A percentile compares a stretch with the other conserved stretches of the same genome.
phyloP scores from a whole-genome alignment of 2,888 invertebrate genomes.

The Carcina quercana region DNA sequence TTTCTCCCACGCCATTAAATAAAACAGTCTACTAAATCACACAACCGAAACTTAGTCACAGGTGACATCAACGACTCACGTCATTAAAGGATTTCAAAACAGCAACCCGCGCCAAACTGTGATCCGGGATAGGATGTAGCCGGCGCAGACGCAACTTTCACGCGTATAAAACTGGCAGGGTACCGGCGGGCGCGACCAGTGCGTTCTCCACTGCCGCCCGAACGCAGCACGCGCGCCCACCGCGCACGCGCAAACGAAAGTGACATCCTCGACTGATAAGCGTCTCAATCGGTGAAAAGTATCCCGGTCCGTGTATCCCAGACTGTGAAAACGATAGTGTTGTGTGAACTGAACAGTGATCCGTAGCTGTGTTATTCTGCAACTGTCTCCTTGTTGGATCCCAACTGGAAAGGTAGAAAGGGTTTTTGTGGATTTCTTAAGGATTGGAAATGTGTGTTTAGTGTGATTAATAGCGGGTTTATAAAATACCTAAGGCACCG shows the following conservation, averaged over 20 bases:
- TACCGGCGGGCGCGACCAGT: slow-evolving; percentile 63
- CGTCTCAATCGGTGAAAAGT: too few species aligned
- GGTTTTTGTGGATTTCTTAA: slow-evolving; percentile 35
- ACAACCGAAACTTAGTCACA: slow-evolving; percentile 18
- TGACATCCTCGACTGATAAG: too few species aligned
- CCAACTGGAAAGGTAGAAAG: slow-evolving; percentile 57
- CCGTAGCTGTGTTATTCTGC: slow-evolving; percentile 68
- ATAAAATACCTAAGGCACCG: too few species aligned
- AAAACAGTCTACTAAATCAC: too few species aligned
- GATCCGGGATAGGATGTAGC: slow-evolving; percentile 62
- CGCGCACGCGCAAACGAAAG: slow-evolving; percentile 56
- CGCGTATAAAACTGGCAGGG: slow-evolving; percentile 61
- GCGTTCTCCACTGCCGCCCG: slow-evolving; percentile 35
- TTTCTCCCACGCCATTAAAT: too few species aligned
- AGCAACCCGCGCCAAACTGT: slow-evolving; percentile 37
- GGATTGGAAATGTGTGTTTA: slow-evolving; percentile 5
- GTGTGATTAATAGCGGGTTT: too few species aligned
- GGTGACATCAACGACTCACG: slow-evolving; percentile 40
- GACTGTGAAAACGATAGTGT: slow-evolving; percentile 58
- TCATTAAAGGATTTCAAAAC: slow-evolving; percentile 62
- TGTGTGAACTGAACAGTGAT: slow-evolving; percentile 62
- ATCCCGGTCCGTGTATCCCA: too few species aligned
- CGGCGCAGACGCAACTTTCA: slow-evolving; percentile 59
- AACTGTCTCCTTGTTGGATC: slow-evolving; percentile 54
- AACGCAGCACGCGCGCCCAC: slow-evolving; percentile 23